Base-by-base conservation (phyloP, 2,113 vertebrate species). In the Megaceryle maxima region DNA sequence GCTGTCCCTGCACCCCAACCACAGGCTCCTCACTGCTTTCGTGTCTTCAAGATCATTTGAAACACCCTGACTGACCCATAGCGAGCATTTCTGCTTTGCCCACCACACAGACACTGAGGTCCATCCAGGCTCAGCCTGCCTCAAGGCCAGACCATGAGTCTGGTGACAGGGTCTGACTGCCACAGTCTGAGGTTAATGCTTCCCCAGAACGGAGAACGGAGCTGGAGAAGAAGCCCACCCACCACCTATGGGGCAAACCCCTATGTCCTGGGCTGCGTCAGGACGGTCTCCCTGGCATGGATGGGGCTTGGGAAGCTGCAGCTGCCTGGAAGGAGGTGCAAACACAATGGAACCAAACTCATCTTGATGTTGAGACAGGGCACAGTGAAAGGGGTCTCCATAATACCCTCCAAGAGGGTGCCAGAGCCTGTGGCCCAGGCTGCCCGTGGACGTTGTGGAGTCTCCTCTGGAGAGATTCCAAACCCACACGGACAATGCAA, bases 191-290 rank as follows among this genome's bases (percentile, higher is more conserved):
- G 44, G n/a, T 15, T 29, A 29, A 16, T 21, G 20, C 37, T 60
- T 31, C 29, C 16, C 48, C 46, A 70, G 50, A 14, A 35, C 0
- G 0, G 6, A 56, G 44, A n/a, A 15, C 53, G 59, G 37, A 17
- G 50, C 62, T 75, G 29, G 29, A 50, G 79, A 21, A 66, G 12
- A 22, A 77, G 53, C 50, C 50, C 50, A 31, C 46, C 15, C 17
- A 13, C 1, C 25, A 16, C 70, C 66, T 55, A 31, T 7, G 10
- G 11, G 22, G 31, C 17, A 59, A 81, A 39, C 7, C 44, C 19
- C 48, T 16, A 37, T 1, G 0, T 39, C 56, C 81, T 28, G 41
- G 55, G 53, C 74, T 80, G 41, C 0, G 0, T 28, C 68, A 76
- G 44, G n/a, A 85, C 43, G 50, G 8, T 66, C 22, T 35, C 6